Evolutionary conservation across 1,140 invertebrate species (phyloP).

Genomic region (Ceratina calcarata): DNA sequence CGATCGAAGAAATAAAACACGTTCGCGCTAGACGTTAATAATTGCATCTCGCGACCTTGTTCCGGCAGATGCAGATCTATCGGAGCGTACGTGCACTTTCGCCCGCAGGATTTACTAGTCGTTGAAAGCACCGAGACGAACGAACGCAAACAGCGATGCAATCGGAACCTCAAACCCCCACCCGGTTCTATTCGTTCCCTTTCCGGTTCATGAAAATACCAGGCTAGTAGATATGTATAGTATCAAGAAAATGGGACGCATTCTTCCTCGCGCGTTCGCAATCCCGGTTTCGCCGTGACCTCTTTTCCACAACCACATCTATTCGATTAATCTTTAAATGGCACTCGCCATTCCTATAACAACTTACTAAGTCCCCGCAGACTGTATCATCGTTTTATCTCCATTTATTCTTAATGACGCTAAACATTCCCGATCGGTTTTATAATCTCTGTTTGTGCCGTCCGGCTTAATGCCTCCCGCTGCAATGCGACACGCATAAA

Average conservation of each 20-base stretch:
- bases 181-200: conserved; percentile 2
- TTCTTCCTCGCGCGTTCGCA: conserved; percentile 9
- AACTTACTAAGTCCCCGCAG: not conserved
- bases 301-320: not conserved
- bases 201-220: conserved; percentile 1
- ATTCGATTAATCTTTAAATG: conserved; percentile 19
- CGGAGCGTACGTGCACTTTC: conserved; percentile 8
- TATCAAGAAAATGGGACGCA: not conserved
- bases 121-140: conserved; percentile 3
- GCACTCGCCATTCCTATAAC: not conserved
- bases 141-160: conserved; percentile 9
- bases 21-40: conserved; percentile 43
- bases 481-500: no score
- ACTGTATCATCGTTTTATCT: not conserved
- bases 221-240: not conserved
- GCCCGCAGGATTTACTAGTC: conserved; percentile 46
- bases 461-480: no score
- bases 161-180: conserved; percentile 14
- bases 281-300: not conserved
- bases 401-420: no score
- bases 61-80: conserved; percentile 34
- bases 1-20: conserved; percentile 3
- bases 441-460: no score
- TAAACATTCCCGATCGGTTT: no score
- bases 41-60: conserved; percentile 45